phyloP scores from a whole-genome alignment of 1,140 invertebrate species.

The Neelides sp. region DNA sequence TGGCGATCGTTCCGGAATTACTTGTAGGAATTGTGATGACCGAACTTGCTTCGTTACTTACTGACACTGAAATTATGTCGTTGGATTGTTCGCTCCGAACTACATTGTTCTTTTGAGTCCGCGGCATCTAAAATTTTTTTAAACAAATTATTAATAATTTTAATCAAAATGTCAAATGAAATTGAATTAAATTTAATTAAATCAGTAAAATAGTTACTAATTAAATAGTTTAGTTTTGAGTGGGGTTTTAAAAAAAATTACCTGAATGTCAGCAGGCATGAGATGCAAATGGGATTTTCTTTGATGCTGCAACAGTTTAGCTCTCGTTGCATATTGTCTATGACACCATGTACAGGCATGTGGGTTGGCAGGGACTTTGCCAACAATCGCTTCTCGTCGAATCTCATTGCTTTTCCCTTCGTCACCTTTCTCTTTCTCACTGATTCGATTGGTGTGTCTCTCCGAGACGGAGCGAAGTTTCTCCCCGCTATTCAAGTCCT shows the following conservation, averaged over 20 bases:
- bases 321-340: constrained; percentile 69
- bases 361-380: constrained; percentile 57
- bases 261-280: constrained; percentile 34
- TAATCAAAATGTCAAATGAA: not conserved
- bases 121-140: constrained; percentile 11
- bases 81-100: not conserved
- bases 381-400: constrained; percentile 38
- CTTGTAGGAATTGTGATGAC: constrained; percentile 2
- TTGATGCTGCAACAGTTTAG: constrained; percentile 67
- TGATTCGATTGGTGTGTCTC: constrained; percentile 39
- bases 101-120: constrained; percentile 30
- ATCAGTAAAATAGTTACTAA: constrained; percentile 6
- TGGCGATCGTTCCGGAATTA: not conserved
- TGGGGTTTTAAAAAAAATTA: constrained; percentile 1
- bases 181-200: not conserved
- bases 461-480: constrained; percentile 32
- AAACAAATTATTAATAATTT: not conserved
- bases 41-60: not conserved
- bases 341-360: constrained; percentile 68
- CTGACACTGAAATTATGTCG: not conserved
- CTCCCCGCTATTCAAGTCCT: constrained; percentile 27
- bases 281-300: constrained; percentile 55
- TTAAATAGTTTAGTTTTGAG: not conserved
- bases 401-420: constrained; percentile 1
- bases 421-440: constrained; percentile 33